Base-by-base conservation (phyloP, 2,797 vertebrate genomes). In the Melanotaenia pygmaea region DNA sequence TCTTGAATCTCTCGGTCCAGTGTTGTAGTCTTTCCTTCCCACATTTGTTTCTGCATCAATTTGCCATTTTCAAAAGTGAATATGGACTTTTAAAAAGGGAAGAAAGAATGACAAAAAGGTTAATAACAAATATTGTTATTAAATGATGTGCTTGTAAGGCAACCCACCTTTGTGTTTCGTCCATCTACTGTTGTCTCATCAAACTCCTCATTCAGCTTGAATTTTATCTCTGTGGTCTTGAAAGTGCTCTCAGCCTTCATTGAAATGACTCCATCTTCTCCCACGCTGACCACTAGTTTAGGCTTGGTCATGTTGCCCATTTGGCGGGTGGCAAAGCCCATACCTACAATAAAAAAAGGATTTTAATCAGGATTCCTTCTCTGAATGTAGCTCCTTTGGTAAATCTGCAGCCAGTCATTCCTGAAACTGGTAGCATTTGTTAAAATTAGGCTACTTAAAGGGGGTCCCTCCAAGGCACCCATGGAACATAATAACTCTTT, bases 11-110 rank as follows among this genome's bases (percentile, higher is more conserved):
- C 96, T 84, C 98, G 94, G 67, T 95, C 96, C 70, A 99, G 92
- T 0, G 89, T 95, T 0, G 97, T 97, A 8, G 91, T 94, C 85
- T 98, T 97, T 56, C 95, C 97, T 24, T 97, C 95, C 98, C 97
- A 99, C 4, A 89, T 91, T 89, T 99, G 98, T 47, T 94, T 95
- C 73, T 99, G 98, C 63, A 96, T 86, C 16, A 99, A 50, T 43
- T 96, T 95, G 4, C 96, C 96, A 87, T 95, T 95, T 43, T 95
- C 93, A 64, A 97, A 71, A 1, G 94, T 96, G 72, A 99, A 14
- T 0, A 90, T 20, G 14, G 96, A 98, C 98, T 99, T 58, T 3
- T 13, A 3, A n/a, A 12, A 3, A n/a, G 20, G 86, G 37, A 4
- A n/a, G 20, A 24, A 24, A 0, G 0, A 6, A 8, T 12, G 5